Conservation (phyloP, 1,140 invertebrate genomes). For the Platorchestia sp. region DNA sequence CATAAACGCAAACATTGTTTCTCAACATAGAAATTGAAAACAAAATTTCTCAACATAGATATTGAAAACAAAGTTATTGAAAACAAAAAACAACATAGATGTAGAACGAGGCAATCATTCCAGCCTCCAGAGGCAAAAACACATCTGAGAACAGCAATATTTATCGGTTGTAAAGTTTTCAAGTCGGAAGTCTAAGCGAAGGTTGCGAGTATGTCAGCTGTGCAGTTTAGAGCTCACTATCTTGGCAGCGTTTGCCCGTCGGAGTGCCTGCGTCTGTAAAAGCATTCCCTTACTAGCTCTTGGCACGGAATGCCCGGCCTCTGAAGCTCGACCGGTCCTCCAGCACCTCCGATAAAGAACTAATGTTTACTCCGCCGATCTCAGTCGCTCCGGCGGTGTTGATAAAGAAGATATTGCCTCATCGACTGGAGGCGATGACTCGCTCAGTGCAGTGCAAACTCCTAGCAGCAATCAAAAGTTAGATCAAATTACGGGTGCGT, state of each 20-base stretch:
- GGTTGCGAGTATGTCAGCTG: background rate
- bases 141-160: too few relatives aligned
- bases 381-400: background rate
- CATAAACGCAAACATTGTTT: too few relatives aligned
- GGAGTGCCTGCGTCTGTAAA: background rate
- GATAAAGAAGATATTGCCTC: background rate
- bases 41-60: too few relatives aligned
- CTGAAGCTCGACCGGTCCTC: background rate
- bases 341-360: slow-evolving; percentile 28
- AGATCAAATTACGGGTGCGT: background rate
- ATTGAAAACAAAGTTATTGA: too few relatives aligned
- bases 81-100: too few relatives aligned
- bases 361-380: background rate
- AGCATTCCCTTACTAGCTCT: background rate
- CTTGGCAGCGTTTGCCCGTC: background rate
- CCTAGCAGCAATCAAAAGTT: background rate
- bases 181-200: background rate
- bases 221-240: background rate
- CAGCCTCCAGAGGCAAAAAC: too few relatives aligned
- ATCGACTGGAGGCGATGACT: background rate
- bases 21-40: too few relatives aligned
- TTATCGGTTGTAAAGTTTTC: background rate
- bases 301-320: background rate
- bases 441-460: background rate
- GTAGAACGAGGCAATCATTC: too few relatives aligned